These are phyloP conservation scores for Olivierus martensii DNA, from an alignment of 1,140 invertebrate genomes.

Conservation along the genomic window DNA sequence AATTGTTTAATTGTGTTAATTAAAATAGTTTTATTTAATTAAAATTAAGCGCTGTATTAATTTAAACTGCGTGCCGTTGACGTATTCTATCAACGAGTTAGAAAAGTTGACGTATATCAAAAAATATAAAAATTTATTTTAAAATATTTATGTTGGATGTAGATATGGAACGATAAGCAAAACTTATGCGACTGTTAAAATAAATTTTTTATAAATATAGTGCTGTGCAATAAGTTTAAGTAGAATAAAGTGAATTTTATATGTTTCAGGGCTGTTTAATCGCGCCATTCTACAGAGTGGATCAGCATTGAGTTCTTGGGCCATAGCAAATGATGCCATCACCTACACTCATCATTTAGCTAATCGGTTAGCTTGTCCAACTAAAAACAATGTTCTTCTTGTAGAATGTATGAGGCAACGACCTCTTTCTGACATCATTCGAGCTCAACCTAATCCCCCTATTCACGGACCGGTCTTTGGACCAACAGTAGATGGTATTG, in stretches of 20 bases:
- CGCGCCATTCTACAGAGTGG: slow-evolving; percentile 29
- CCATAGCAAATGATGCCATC: slow-evolving; percentile 20
- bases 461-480: slow-evolving; percentile 77
- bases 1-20: too few relatives aligned
- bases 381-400: slow-evolving; percentile 22
- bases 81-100: too few relatives aligned
- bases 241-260: neutral
- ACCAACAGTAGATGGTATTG: slow-evolving; percentile 63
- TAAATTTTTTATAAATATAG: too few relatives aligned
- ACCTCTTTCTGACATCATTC: slow-evolving; percentile 40
- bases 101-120: too few relatives aligned
- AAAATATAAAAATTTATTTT: too few relatives aligned
- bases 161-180: too few relatives aligned
- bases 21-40: too few relatives aligned
- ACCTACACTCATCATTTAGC: slow-evolving; percentile 45
- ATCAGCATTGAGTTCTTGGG: slow-evolving; percentile 26
- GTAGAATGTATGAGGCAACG: slow-evolving; percentile 37
- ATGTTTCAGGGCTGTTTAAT: slow-evolving; percentile 22
- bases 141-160: too few relatives aligned
- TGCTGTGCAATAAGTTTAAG: too few relatives aligned
- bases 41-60: too few relatives aligned
- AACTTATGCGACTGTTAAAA: too few relatives aligned
- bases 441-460: slow-evolving; percentile 52
- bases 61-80: too few relatives aligned
- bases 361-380: slow-evolving; percentile 61